Conservation (phyloP, 2,113 vertebrate genomes). For the Bubo blakistoni region DNA sequence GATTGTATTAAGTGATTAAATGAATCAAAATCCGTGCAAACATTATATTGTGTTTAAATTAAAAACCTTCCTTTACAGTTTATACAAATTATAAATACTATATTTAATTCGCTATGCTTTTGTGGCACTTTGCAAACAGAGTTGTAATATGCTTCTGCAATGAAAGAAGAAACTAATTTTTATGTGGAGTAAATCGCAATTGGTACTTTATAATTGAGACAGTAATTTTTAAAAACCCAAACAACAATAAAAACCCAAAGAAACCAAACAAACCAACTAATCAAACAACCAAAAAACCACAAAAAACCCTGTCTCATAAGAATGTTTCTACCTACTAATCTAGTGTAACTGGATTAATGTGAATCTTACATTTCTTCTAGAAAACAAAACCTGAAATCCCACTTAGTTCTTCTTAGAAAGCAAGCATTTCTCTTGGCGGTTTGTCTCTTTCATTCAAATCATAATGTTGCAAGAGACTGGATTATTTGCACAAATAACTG, state of each 20-base stretch:
- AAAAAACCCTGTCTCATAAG: neutral
- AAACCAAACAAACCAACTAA: neutral
- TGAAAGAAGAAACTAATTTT: neutral
- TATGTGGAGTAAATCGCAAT: neutral
- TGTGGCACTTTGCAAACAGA: neutral
- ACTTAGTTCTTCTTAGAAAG: neutral
- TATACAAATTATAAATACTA: neutral
- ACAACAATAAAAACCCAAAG: too few relatives aligned
- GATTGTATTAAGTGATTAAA: neutral
- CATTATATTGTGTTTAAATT: neutral
- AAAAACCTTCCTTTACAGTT: neutral
- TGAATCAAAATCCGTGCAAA: neutral
- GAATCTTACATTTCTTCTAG: neutral
- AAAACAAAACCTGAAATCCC: neutral
- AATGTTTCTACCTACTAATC: neutral
- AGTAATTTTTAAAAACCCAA: neutral
- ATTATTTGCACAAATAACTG: neutral
- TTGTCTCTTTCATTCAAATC: neutral
- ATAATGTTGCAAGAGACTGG: neutral
- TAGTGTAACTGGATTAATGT: neutral
- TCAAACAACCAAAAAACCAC: neutral
- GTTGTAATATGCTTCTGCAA: neutral
- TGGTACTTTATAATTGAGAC: neutral
- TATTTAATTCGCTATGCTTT: neutral
- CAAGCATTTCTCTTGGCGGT: neutral